phyloP scores from a whole-genome alignment of 1,140 invertebrate genomes.

The Sinella curviseta region DNA sequence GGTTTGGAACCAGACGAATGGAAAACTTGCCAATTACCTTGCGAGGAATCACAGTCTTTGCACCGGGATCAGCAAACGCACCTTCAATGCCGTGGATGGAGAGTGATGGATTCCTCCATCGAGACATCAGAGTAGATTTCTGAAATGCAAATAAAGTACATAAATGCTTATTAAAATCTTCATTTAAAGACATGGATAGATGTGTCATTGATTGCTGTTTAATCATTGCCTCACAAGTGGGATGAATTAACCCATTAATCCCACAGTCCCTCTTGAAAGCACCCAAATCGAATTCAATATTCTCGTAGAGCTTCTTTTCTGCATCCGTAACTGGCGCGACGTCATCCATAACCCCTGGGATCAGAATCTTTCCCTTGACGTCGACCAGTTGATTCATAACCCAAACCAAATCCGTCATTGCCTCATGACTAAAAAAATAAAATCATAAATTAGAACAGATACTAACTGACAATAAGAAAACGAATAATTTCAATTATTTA shows the following conservation, averaged over 20 bases:
- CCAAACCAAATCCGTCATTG: constrained; percentile 83
- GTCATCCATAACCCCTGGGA: constrained; percentile 72
- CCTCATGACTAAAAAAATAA: constrained; percentile 66
- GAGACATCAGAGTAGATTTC: constrained; percentile 53
- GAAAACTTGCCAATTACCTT: constrained; percentile 62
- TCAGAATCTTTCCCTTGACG: constrained; percentile 76
- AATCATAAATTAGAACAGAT: background rate
- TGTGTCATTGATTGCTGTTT: no score
- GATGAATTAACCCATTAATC: constrained; percentile 68
- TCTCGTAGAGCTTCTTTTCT: constrained; percentile 76
- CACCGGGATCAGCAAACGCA: constrained; percentile 59
- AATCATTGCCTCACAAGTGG: constrained; percentile 71
- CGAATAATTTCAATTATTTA: no score
- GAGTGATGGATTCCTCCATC: constrained; percentile 27
- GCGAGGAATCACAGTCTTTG: constrained; percentile 61
- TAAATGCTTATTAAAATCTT: background rate
- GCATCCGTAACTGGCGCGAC: constrained; percentile 71
- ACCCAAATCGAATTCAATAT: constrained; percentile 85
- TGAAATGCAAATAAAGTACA: background rate
- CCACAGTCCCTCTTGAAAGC: constrained; percentile 76
- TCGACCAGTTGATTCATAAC: constrained; percentile 80
- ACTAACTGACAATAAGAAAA: no score
- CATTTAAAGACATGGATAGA: background rate
- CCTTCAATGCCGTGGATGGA: constrained; percentile 60
- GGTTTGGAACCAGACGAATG: constrained; percentile 60